phyloP scores from a whole-genome alignment of 2,113 vertebrate genomes.

The Sinosuthora webbiana region DNA sequence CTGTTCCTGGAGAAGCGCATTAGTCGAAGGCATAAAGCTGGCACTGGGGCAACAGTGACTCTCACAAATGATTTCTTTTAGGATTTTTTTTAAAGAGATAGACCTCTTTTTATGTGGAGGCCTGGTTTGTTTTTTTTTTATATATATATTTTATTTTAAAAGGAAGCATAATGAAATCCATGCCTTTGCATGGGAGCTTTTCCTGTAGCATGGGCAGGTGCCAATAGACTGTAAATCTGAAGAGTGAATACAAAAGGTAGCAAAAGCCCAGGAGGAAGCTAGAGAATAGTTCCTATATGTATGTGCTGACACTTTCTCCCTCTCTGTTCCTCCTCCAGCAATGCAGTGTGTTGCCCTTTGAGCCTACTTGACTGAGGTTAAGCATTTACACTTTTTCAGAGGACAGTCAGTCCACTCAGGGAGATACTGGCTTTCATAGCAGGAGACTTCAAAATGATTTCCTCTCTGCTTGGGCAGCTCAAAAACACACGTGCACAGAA shows the following conservation, averaged over 20 bases:
- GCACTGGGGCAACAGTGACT: constrained; percentile 47
- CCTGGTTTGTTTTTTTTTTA: not conserved
- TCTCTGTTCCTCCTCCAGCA: not conserved
- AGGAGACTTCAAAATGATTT: constrained; percentile 1
- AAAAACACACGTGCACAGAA: constrained; percentile 20
- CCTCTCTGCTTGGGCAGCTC: constrained; percentile 40
- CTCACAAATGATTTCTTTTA: constrained; percentile 45
- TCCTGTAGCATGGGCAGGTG: not conserved
- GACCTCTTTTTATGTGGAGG: not conserved
- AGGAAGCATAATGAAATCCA: constrained; percentile 15
- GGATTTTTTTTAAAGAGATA: constrained; percentile 61
- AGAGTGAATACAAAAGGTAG: constrained; percentile 50
- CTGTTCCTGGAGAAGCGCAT: constrained; percentile 68
- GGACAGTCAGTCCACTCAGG: not conserved
- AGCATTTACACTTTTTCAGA: constrained; percentile 42
- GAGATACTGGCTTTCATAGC: constrained; percentile 4
- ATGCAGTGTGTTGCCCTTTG: not conserved
- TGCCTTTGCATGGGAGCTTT: not conserved
- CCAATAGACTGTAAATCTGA: constrained; percentile 51
- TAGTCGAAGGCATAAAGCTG: constrained; percentile 58
- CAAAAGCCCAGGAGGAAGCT: constrained; percentile 17
- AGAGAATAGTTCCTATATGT: constrained; percentile 41
- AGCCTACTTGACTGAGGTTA: constrained; percentile 34
- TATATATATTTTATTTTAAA: not conserved
- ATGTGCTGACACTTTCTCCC: not conserved